Base-by-base conservation (phyloP, 2,888 invertebrate genomes). In the Parelbella ahira region DNA sequence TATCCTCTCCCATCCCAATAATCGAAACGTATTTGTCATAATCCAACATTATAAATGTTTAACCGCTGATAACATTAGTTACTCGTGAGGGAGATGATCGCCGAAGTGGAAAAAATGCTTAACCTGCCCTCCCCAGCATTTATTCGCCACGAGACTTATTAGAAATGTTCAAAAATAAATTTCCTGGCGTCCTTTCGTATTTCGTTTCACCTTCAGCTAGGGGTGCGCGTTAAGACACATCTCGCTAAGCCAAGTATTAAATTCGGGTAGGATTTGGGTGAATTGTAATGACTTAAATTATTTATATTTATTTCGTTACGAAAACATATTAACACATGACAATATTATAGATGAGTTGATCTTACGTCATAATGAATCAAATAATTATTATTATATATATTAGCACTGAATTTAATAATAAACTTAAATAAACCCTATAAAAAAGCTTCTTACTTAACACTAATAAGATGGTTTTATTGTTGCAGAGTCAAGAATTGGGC, bases 401-500 rank as follows among this genome's bases (percentile, higher is more conserved):
- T n/a, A n/a, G n/a, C n/a, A n/a, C n/a, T n/a, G n/a, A n/a, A n/a
- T n/a, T n/a, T n/a, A n/a, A n/a, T n/a, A n/a, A n/a, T n/a, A n/a
- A n/a, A n/a, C n/a, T n/a, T n/a, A n/a, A n/a, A n/a, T n/a, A n/a
- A n/a, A n/a, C n/a, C n/a, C n/a, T n/a, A n/a, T n/a, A n/a, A n/a
- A n/a, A n/a, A n/a, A n/a, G n/a, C n/a, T n/a, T n/a, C n/a, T n/a
- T n/a, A n/a, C n/a, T n/a, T n/a, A n/a, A n/a, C n/a, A n/a, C n/a
- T n/a, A n/a, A n/a, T n/a, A n/a, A n/a, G n/a, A n/a, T n/a, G n/a
- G n/a, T n/a, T n/a, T n/a, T n/a, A n/a, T 77, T 75, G 67, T 92
- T 92, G 45, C 91, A 96, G 96, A 90, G 95, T 96, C 54, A 94
- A 94, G 79, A 96, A 96, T 77, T 96, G 96, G 96, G 96, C 96